Evolutionary conservation across 2,797 vertebrate species (phyloP).

Genomic region (Paratrypauchen microcephalus): DNA sequence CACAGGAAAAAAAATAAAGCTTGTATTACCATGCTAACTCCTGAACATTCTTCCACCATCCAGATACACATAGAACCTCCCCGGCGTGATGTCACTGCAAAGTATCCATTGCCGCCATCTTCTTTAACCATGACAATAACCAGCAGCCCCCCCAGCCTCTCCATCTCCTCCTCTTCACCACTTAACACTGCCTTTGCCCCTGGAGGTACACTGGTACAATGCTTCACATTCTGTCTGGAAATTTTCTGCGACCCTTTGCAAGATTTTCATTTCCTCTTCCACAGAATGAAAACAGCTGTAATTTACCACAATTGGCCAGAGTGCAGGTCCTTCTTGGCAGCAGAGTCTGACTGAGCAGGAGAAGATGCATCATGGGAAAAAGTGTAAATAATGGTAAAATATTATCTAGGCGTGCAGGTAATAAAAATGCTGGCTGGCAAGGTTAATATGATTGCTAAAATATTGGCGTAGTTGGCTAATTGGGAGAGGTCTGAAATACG

Average conservation of each 20-base stretch:
- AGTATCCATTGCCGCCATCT: no score
- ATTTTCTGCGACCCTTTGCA: background rate
- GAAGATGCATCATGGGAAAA: constrained; percentile 45
- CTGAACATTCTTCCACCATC: no score
- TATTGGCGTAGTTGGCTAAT: constrained; percentile 45
- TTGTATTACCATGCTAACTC: no score
- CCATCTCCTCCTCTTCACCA: background rate
- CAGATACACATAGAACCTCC: no score
- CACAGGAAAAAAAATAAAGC: no score
- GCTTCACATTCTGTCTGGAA: background rate
- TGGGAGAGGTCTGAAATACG: constrained; percentile 36
- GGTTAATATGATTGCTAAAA: constrained; percentile 63
- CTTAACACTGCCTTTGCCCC: background rate
- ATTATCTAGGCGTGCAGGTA: constrained; percentile 33
- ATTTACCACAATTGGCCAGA: constrained; percentile 46
- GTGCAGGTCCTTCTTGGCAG: constrained; percentile 31
- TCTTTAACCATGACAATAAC: no score
- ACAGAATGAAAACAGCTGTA: constrained; percentile 34
- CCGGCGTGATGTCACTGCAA: no score
- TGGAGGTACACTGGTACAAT: background rate
- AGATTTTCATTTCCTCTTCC: constrained; percentile 7
- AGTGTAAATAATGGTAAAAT: constrained; percentile 39
- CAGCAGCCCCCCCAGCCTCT: background rate
- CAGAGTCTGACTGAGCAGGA: constrained; percentile 25
- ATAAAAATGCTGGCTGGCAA: constrained; percentile 54